phyloP scores from a whole-genome alignment of 2,888 invertebrate genomes.

The Philonicus albiceps region DNA sequence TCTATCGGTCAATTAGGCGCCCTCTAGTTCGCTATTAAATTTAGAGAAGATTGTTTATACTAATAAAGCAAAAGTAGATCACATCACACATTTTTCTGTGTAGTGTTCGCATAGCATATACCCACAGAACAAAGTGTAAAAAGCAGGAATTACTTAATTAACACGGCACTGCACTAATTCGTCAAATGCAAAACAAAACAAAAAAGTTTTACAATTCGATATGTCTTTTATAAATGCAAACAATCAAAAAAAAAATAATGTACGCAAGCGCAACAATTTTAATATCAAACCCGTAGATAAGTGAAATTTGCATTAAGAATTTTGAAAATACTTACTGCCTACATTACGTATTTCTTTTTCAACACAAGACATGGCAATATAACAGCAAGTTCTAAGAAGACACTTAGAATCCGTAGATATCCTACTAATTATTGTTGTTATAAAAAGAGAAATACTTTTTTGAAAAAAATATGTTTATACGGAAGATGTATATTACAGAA shows the following conservation, averaged over 20 bases:
- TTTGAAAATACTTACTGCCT: conserved; percentile 23
- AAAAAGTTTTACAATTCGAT: neutral
- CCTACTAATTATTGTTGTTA: conserved; percentile 27
- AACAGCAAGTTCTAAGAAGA: conserved; percentile 37
- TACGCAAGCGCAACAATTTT: conserved; percentile 21
- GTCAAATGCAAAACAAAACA: neutral
- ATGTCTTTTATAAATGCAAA: conserved; percentile 27
- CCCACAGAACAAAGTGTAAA: neutral
- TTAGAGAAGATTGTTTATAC: neutral
- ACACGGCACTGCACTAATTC: neutral
- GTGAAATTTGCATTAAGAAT: conserved; percentile 26
- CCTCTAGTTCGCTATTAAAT: neutral
- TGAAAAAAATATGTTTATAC: conserved; percentile 27
- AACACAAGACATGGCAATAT: neutral
- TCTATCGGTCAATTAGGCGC: neutral
- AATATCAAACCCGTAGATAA: conserved; percentile 29
- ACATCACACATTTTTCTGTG: neutral
- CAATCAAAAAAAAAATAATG: conserved; percentile 1
- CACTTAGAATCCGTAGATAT: conserved; percentile 7
- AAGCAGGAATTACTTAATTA: neutral
- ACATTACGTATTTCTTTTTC: neutral
- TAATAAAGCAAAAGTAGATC: neutral
- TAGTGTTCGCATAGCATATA: neutral
- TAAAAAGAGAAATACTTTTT: conserved; percentile 9
- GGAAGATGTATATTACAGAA: conserved; percentile 9